These are phyloP conservation scores for Tautogolabrus adspersus DNA, from an alignment of 2,113 vertebrate genomes.

Conservation along the genomic window DNA sequence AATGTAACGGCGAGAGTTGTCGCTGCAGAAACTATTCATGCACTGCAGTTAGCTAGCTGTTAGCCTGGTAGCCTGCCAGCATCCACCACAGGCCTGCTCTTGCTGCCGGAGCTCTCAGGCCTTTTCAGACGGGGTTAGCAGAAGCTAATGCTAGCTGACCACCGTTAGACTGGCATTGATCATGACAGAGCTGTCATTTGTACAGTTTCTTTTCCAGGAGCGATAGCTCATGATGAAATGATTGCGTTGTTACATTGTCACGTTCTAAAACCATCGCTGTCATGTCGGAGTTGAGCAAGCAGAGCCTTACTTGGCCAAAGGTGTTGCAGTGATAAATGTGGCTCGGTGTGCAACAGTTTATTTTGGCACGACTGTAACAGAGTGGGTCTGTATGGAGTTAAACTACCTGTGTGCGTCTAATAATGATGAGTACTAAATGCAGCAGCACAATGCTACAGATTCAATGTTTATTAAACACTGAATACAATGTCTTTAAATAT, in stretches of 20 bases:
- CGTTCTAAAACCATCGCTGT: constrained; percentile 36
- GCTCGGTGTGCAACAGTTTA: constrained; percentile 78
- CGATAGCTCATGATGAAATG: neutral
- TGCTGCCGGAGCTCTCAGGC: constrained; percentile 63
- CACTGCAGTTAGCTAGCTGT: constrained; percentile 51
- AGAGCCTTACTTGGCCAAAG: constrained; percentile 63
- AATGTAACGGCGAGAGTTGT: constrained; percentile 25
- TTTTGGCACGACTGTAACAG: constrained; percentile 57
- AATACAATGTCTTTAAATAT: too few species aligned
- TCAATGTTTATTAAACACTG: neutral
- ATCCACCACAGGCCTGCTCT: constrained; percentile 68
- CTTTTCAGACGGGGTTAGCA: constrained; percentile 36
- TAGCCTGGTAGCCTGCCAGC: constrained; percentile 64
- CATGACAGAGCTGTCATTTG: constrained; percentile 38
- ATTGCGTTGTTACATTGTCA: neutral
- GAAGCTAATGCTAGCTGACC: constrained; percentile 30
- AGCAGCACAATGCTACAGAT: neutral
- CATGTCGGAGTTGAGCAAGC: constrained; percentile 43
- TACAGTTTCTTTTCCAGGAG: neutral
- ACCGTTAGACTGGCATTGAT: constrained; percentile 23
- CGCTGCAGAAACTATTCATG: constrained; percentile 52
- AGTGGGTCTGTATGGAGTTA: constrained; percentile 27
- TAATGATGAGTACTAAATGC: neutral
- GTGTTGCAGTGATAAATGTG: constrained; percentile 68
- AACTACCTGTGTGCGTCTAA: neutral